Evolutionary conservation across 2,888 invertebrate genomes (phyloP).

Genomic region (Spodoptera picta): DNA sequence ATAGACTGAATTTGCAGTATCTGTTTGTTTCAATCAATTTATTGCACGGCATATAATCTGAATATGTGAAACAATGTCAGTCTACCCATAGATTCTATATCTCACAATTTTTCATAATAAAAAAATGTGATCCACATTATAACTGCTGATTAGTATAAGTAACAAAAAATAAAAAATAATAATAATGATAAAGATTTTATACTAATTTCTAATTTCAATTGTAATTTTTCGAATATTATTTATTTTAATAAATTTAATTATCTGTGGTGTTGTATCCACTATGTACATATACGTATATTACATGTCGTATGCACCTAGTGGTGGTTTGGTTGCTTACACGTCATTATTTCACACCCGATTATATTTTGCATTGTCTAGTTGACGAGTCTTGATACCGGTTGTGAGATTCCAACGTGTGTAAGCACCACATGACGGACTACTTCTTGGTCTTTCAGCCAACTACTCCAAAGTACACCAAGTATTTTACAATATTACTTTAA

Average conservation of each 20-base stretch:
- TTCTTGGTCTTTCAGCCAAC: constrained; percentile 61
- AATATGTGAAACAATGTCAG: constrained; percentile 37
- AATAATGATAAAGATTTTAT: constrained; percentile 38
- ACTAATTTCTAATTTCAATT: constrained; percentile 62
- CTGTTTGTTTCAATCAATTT: constrained; percentile 44
- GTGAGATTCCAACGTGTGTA: constrained; percentile 31
- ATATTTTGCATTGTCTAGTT: not conserved
- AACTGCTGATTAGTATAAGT: constrained; percentile 34
- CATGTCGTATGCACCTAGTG: constrained; percentile 70
- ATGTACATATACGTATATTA: constrained; percentile 68
- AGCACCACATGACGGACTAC: constrained; percentile 43
- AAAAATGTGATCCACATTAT: constrained; percentile 25
- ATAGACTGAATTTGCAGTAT: constrained; percentile 57
- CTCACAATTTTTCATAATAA: constrained; percentile 25
- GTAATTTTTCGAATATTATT: constrained; percentile 55
- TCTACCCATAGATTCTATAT: constrained; percentile 39
- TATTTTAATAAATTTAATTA: constrained; percentile 61
- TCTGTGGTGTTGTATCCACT: constrained; percentile 66
- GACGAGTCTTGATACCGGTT: not conserved
- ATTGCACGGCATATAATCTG: constrained; percentile 58
- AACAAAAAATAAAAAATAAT: constrained; percentile 31
- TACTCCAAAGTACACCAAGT: constrained; percentile 59
- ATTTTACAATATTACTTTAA: constrained; percentile 64
- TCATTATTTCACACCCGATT: constrained; percentile 25
- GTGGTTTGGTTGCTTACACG: constrained; percentile 57